Percentiles rank a stretch among this genome's conserved stretches.
phyloP scores from a whole-genome alignment of 2,888 invertebrate species.

The Netelia melanura region DNA sequence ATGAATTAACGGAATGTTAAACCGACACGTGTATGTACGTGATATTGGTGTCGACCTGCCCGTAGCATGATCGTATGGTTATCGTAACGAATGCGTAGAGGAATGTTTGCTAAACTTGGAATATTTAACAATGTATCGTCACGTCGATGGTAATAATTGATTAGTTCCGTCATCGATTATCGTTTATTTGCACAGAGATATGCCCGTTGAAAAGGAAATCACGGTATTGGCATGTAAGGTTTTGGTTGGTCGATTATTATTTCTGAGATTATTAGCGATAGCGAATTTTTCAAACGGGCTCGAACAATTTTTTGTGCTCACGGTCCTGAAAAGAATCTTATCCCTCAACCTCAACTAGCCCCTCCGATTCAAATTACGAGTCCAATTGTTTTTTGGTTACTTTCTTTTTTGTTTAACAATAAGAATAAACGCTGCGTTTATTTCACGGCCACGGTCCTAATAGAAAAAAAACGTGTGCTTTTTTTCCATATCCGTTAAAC shows the following conservation, averaged over 20 bases:
- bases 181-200: background rate
- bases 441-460: constrained; percentile 31
- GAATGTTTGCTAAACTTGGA: background rate
- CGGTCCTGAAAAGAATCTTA: too few relatives aligned
- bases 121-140: background rate
- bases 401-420: background rate
- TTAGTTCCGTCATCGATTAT: background rate
- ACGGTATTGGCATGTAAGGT: too few relatives aligned
- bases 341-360: too few relatives aligned
- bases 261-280: background rate
- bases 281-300: background rate
- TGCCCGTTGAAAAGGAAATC: too few relatives aligned
- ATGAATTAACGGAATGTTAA: constrained; percentile 26
- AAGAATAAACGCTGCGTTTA: background rate
- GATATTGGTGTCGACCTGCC: constrained; percentile 19
- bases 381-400: background rate
- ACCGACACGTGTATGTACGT: background rate
- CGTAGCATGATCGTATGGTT: constrained; percentile 5
- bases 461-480: constrained; percentile 38
- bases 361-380: background rate
- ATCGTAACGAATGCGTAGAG: background rate
- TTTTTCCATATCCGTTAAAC: constrained; percentile 50
- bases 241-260: background rate
- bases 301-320: background rate
- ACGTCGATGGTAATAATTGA: background rate